Conservation (phyloP, 2,113 vertebrate genomes). For the Oxyruncus cristatus region DNA sequence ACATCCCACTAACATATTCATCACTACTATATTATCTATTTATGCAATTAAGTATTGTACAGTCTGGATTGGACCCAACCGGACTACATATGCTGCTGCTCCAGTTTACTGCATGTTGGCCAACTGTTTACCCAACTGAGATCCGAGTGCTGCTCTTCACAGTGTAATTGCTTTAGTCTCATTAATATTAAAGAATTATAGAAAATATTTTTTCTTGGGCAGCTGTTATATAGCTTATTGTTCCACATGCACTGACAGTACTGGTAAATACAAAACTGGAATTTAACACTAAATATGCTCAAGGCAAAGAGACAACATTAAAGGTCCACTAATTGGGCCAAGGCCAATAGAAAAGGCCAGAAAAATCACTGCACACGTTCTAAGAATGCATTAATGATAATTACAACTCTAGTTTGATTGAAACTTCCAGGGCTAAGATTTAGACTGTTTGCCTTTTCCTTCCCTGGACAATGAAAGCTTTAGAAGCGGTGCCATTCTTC, state of each 20-base stretch:
- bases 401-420: background rate
- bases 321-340: background rate
- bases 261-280: background rate
- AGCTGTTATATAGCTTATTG: slow-evolving; percentile 1
- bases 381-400: background rate
- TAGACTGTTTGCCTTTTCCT: background rate
- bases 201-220: slow-evolving; percentile 44
- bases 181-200: slow-evolving; percentile 58
- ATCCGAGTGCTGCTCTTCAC: slow-evolving; percentile 19
- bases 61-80: slow-evolving; percentile 55
- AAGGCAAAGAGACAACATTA: background rate
- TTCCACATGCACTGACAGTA: background rate
- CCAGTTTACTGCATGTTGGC: slow-evolving; percentile 51
- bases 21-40: slow-evolving; percentile 50
- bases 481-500: background rate
- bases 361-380: background rate
- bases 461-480: background rate
- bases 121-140: slow-evolving; percentile 67
- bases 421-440: background rate
- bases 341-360: background rate
- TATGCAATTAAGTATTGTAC: slow-evolving; percentile 53
- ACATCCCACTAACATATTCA: slow-evolving; percentile 40
- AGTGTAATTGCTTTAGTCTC: slow-evolving; percentile 51
- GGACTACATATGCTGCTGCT: slow-evolving; percentile 61
- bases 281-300: background rate